Evolutionary conservation across 1,140 invertebrate species (phyloP).

Genomic region (Caenorhabditis remanei): DNA sequence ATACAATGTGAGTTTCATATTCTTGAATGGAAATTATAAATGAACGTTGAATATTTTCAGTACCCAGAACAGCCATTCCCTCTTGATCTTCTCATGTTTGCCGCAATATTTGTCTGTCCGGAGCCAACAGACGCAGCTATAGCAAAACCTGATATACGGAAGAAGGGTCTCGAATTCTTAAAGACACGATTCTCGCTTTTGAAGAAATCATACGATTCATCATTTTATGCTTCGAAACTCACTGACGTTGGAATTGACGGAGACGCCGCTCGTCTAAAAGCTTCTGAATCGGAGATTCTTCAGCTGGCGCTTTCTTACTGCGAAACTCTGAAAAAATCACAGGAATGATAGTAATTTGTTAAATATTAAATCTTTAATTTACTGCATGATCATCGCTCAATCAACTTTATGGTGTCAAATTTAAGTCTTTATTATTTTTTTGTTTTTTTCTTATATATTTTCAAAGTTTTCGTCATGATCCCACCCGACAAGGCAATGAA

Average conservation of each 20-base stretch:
- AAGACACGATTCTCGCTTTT: constrained; percentile 20
- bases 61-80: constrained; percentile 29
- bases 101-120: not conserved
- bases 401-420: not conserved
- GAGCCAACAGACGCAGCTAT: not conserved
- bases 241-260: constrained; percentile 35
- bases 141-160: not conserved
- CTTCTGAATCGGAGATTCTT: not conserved
- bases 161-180: constrained; percentile 27
- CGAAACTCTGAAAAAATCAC: constrained; percentile 6
- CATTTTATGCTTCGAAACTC: constrained; percentile 23
- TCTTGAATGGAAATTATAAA: not conserved
- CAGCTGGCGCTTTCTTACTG: constrained; percentile 2
- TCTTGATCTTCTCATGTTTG: constrained; percentile 24
- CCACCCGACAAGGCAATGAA: not conserved
- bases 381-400: constrained; percentile 30
- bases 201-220: constrained; percentile 13
- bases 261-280: constrained; percentile 19
- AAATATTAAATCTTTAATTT: not conserved
- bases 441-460: not conserved
- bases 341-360: not conserved
- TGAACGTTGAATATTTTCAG: not conserved
- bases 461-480: constrained; percentile 18
- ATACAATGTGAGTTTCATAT: constrained; percentile 3
- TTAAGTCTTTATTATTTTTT: constrained; percentile 9